Evolutionary conservation across 2,888 invertebrate species (phyloP).

Genomic region (Epinotia bilunana): DNA sequence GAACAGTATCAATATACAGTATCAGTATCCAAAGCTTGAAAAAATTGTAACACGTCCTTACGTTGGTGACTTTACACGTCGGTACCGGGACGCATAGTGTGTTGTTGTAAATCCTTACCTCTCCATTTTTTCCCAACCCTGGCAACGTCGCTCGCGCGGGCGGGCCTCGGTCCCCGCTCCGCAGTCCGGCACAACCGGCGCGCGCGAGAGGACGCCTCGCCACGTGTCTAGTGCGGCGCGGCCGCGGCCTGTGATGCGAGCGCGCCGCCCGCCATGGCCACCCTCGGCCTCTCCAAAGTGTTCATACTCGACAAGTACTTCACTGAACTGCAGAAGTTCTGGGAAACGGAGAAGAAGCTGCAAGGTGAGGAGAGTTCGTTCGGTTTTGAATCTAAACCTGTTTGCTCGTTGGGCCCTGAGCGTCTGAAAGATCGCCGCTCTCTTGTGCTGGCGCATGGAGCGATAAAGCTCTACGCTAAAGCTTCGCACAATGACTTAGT

Average conservation of each 20-base stretch:
- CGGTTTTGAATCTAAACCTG: constrained; percentile 44
- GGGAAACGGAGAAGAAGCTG: constrained; percentile 98
- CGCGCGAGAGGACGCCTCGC: constrained; percentile 66
- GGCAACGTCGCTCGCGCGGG: constrained; percentile 43
- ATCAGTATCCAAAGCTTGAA: too few species aligned
- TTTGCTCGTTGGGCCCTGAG: constrained; percentile 27
- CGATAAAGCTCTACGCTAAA: background rate
- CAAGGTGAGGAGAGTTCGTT: constrained; percentile 89
- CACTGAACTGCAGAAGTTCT: constrained; percentile 97
- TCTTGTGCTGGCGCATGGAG: constrained; percentile 17
- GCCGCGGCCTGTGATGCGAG: constrained; percentile 76
- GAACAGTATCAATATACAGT: too few species aligned
- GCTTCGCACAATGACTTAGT: constrained; percentile 16
- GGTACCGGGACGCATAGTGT: too few species aligned
- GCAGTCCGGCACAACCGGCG: constrained; percentile 60
- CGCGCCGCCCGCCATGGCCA: constrained; percentile 90
- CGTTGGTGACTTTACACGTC: too few species aligned
- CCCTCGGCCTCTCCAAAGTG: constrained; percentile 97
- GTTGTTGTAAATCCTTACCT: background rate
- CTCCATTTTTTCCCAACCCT: background rate
- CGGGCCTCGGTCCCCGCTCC: constrained; percentile 47
- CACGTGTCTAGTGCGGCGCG: constrained; percentile 67
- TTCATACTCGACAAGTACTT: constrained; percentile 99
- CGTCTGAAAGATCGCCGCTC: constrained; percentile 33
- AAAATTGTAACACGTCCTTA: too few species aligned